phyloP scores from a whole-genome alignment of 2,797 vertebrate species.

The Pangasius djambal region DNA sequence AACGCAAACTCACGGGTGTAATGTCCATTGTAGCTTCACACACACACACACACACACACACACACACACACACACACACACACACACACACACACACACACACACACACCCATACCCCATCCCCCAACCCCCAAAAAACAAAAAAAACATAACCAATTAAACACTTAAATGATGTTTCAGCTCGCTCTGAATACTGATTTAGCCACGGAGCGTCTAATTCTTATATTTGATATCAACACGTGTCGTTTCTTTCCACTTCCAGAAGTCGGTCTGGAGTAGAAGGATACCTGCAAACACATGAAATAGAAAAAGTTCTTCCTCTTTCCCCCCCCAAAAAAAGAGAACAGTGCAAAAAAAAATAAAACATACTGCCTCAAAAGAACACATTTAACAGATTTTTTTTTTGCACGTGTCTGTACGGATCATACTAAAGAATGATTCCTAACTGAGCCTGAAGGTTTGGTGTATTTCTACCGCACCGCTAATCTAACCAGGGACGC shows the following conservation, averaged over 20 bases:
- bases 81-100: too few species aligned
- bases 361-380: not conserved
- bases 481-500: not conserved
- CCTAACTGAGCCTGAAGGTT: not conserved
- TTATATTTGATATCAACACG: too few species aligned
- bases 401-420: too few species aligned
- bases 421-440: not conserved
- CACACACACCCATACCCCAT: too few species aligned
- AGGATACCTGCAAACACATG: not conserved
- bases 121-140: too few species aligned
- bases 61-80: too few species aligned
- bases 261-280: not conserved
- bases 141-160: not conserved
- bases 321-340: not conserved
- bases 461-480: not conserved
- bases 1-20: not conserved
- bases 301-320: not conserved
- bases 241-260: not conserved
- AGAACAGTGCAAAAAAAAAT: too few species aligned
- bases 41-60: too few species aligned
- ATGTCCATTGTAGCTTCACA: not conserved
- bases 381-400: not conserved
- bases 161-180: not conserved
- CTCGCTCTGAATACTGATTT: not conserved
- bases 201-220: not conserved